Evolutionary conservation across 1,140 invertebrate genomes (phyloP), one percentile per base, ranked within the genome.

Genomic region (Dendrolimus kikuchii): DNA sequence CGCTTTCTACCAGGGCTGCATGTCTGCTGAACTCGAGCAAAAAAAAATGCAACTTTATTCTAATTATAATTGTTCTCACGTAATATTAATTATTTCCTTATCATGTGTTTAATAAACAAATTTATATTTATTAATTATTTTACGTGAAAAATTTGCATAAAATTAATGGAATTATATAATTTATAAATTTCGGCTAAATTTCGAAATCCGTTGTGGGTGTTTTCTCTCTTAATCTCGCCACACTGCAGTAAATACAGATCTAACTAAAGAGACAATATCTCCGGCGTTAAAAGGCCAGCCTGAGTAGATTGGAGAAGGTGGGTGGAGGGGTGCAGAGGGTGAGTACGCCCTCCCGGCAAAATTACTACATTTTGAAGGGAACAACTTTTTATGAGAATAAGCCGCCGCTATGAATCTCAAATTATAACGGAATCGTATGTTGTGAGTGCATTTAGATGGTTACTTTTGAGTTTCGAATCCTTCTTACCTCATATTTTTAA

Each of bases 341-440:
- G 23, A 23, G 23, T 23, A 68, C 72, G 68, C 78, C 77, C 75
- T 74, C 73, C 61, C 66, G 71, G 78, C 77, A 68, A 86, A 86
- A 86, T 86, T 86, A 86, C 83, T 83, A 86, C 83, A 83, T 86
- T 74, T 81, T 80, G 74, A 84, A 84, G 83, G 78, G 80, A 82
- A 86, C 78, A 83, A 84, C 75, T 86, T 86, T 84, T 86, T 86
- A 84, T 84, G 81, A 83, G 81, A 84, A 83, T 81, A 83, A 84
- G 81, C 83, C 75, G 70, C 71, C 62, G 75, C 71, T 86, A 84
- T 84, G 83, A 86, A 86, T 84, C 83, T 81, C 68, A 75, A 84
- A 86, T 86, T 84, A 82, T 81, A 84, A 78, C 68, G 57, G 74
- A 76, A 77, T 77, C 68, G 74, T 60, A 62, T 66, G 71, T 66